Conservation (phyloP, 2,797 vertebrate genomes). For the Lagorchestes hirsutus region DNA sequence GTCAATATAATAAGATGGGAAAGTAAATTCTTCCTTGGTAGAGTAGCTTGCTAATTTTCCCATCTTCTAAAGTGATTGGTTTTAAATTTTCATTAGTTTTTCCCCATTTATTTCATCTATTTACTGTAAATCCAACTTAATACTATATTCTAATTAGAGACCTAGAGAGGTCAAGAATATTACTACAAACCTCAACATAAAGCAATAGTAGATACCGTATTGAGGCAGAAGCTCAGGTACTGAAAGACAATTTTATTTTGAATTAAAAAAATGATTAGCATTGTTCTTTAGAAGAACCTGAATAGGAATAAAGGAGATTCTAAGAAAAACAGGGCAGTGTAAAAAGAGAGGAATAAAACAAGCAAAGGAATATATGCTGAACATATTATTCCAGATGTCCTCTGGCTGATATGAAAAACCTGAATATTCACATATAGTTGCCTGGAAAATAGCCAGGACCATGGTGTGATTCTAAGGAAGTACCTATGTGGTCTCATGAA, state of each 20-base stretch:
- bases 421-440: slow-evolving; percentile 25
- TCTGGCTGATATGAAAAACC: slow-evolving; percentile 47
- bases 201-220: neutral
- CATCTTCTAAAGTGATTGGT: neutral
- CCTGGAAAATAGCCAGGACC: slow-evolving; percentile 49
- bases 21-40: neutral
- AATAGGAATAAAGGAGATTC: neutral
- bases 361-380: slow-evolving; percentile 24
- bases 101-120: neutral
- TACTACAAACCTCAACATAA: neutral
- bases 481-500: slow-evolving; percentile 65
- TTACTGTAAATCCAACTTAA: neutral
- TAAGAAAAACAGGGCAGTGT: neutral
- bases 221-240: neutral
- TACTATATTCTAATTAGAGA: neutral
- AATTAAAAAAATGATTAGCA: too few relatives aligned
- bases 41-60: neutral
- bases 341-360: neutral
- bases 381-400: slow-evolving; percentile 50
- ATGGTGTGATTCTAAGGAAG: slow-evolving; percentile 33
- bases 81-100: neutral
- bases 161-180: neutral
- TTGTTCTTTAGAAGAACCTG: neutral
- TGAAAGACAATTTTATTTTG: neutral
- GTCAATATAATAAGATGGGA: neutral